Base-by-base conservation (phyloP, 2,113 vertebrate species). In the Cochlearius cochlearius region DNA sequence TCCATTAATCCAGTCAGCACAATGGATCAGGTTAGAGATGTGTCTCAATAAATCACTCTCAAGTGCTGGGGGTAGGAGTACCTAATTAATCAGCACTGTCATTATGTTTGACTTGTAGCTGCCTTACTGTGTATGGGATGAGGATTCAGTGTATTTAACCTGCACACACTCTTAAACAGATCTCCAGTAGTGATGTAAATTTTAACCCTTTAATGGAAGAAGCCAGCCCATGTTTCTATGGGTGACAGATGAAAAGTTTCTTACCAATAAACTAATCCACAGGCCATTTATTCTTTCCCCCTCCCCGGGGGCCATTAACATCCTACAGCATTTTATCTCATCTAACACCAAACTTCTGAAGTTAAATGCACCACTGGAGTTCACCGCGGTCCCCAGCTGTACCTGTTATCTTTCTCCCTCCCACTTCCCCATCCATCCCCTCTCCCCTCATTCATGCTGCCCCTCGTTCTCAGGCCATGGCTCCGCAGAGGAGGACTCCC, bases 41-140 rank as follows among this genome's bases (percentile, higher is more conserved):
- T 97, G 98, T 98, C 98, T 98, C 98, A 98, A 98, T 98, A 98
- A 99, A 99, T 99, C 98, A 98, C 97, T 98, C 98, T 98, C 98
- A 98, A 98, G 98, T 98, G 97, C 98, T 97, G 97, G 97, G 98
- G 98, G 98, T 97, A 98, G 98, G 98, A 98, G 97, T 97, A 98
- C 97, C 98, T 98, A 98, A 99, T 99, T 98, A 99, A 99, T 99
- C 98, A 98, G 97, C 97, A 96, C 97, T 98, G 98, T 98, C 98
- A 98, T 98, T 98, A 98, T 98, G 98, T 98, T 98, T 98, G 98
- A 98, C 98, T 98, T 99, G 98, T 98, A 98, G 98, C 98, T 98
- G 98, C 98, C 98, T 98, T 96, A 97, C 97, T 98, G 97, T 98
- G 98, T 98, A 98, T 96, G 92, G 98, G 97, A 98, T 98, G 96